Conservation (phyloP, 2,797 vertebrate species). For the Lophotriccus pileatus region DNA sequence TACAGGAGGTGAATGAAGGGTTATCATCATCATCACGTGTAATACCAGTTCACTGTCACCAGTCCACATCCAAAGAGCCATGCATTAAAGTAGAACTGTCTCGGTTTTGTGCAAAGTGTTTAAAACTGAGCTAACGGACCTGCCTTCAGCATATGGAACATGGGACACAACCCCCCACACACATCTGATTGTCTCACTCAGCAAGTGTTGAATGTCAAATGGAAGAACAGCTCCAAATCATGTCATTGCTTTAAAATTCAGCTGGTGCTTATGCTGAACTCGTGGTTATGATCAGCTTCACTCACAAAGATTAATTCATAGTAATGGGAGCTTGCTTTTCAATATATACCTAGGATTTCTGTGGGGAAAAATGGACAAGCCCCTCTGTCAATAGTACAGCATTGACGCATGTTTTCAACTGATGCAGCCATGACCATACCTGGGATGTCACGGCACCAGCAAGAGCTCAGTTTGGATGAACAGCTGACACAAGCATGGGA, state of each 20-base stretch:
- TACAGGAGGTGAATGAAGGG: background rate
- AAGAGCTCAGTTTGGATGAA: background rate
- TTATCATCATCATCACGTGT: background rate
- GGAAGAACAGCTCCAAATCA: background rate
- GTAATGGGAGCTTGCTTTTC: background rate
- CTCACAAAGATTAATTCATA: background rate
- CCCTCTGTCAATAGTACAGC: background rate
- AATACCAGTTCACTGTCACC: background rate
- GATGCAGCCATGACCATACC: background rate
- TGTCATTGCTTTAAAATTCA: background rate
- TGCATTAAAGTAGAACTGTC: background rate
- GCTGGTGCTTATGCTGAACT: background rate
- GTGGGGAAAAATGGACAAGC: background rate
- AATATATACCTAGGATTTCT: background rate
- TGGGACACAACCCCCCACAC: background rate
- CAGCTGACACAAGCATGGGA: background rate
- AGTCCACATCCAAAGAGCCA: background rate
- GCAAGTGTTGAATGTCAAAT: background rate
- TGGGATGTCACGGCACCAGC: background rate
- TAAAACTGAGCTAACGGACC: background rate
- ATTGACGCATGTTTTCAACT: background rate
- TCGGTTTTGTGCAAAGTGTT: background rate
- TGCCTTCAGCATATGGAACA: background rate
- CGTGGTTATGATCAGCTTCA: background rate
- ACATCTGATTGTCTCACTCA: background rate